Evolutionary conservation across 2,797 vertebrate species (phyloP), one percentile per base, ranked within the genome.

Genomic region (Gallinago solitaria): DNA sequence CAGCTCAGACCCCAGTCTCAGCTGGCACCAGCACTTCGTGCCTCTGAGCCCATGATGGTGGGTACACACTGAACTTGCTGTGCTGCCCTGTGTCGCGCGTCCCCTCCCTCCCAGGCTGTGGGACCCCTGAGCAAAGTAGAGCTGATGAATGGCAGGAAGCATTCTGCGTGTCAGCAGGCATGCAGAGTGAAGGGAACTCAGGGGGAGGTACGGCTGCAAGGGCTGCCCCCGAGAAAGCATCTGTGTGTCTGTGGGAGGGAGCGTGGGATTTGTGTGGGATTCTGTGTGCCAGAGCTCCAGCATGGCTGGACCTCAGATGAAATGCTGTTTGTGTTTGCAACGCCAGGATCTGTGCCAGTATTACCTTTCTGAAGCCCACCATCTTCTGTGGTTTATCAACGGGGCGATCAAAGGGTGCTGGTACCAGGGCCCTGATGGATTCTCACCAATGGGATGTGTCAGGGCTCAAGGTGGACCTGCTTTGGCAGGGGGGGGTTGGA

Each of bases 151-250:
- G 27, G 37, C 69, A 75, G 68, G 57, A 70, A 71, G 47, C 20
- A 27, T 2, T 45, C 39, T 18, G 50, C 0, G 0, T n/a, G 51
- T 43, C 51, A 74, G 84, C 68, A 77, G 59, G 43, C 15, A 9
- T 1, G 4, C 64, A 56, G 57, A 1, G 1, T 23, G 1, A 30
- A 57, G 64, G 60, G 83, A 91, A 37, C 65, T 35, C 4, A 1
- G 27, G 35, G 54, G 50, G 76, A 90, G 45, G 56, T 37, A 54
- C 1, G 7, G 70, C 77, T 86, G 73, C 28, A 80, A 35, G 41
- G 20, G 45, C 71, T 74, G 50, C 73, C 90, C 63, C 69, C 0
- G 3, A 63, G 63, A 86, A 79, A 83, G 25, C 35, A 86, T 21
- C 3, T 2, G 24, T 25, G 35, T 53, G 32, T 59, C 43, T 48